Conservation (phyloP, 2,113 vertebrate species). For the Tapirus terrestris region DNA sequence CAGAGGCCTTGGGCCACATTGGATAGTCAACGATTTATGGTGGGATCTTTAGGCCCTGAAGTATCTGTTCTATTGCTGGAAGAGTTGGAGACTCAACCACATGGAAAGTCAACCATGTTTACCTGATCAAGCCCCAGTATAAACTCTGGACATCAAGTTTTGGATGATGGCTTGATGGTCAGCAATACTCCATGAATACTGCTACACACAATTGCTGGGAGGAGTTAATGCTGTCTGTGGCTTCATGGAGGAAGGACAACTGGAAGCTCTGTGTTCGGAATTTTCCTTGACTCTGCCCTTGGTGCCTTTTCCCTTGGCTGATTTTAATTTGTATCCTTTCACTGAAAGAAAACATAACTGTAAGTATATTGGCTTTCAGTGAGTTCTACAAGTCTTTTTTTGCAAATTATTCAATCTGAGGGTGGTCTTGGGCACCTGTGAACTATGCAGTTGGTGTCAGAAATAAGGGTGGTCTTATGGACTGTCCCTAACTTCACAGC, state of each 20-base stretch:
- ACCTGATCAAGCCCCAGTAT: not conserved
- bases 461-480: not conserved
- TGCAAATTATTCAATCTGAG: not conserved
- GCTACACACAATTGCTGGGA: accelerated
- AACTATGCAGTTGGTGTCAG: not conserved
- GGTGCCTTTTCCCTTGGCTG: not conserved
- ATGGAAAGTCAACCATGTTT: not conserved
- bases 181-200: not conserved
- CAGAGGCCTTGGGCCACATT: not conserved
- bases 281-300: not conserved
- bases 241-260: not conserved
- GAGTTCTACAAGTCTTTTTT: not conserved
- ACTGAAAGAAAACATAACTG: not conserved
- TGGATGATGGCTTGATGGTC: not conserved
- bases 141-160: not conserved
- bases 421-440: not conserved
- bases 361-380: not conserved
- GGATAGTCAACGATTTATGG: not conserved
- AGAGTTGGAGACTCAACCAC: not conserved
- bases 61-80: not conserved
- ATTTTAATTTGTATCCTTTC: not conserved
- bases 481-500: not conserved
- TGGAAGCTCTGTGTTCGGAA: not conserved
- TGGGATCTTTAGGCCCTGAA: not conserved
- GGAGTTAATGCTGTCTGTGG: not conserved